These are phyloP conservation scores for Piscicola geometra DNA, from an alignment of 2,888 invertebrate genomes.

Conservation along the genomic window DNA sequence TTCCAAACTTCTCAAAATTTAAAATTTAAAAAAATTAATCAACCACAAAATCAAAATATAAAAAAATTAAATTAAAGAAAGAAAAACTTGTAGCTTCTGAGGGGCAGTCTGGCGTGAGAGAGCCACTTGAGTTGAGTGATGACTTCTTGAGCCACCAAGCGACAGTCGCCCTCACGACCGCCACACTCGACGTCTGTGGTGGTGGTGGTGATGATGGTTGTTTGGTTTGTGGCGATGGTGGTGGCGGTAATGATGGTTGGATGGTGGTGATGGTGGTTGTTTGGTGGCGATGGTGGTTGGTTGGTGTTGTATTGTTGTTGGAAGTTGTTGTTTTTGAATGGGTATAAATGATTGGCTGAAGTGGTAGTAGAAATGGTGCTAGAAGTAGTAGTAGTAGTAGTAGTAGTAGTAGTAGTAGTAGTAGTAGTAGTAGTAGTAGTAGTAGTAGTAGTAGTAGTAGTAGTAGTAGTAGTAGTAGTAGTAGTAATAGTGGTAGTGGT, in stretches of 20 bases:
- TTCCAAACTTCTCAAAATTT: too few relatives aligned
- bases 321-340: conserved; percentile 1
- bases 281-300: conserved; percentile 5
- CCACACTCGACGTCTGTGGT: not conserved
- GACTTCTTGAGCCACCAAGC: conserved; percentile 16
- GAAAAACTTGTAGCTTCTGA: conserved; percentile 8
- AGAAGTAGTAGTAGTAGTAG: conserved; percentile 26
- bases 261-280: conserved; percentile 24
- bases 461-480: conserved; percentile 20
- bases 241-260: not conserved
- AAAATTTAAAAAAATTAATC: too few relatives aligned
- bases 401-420: not conserved
- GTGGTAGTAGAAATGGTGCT: conserved; percentile 16
- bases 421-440: conserved; percentile 16
- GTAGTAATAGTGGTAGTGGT: conserved; percentile 18
- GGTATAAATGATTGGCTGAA: conserved; percentile 1
- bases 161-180: not conserved
- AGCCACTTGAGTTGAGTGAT: not conserved
- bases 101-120: conserved; percentile 9
- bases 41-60: not conserved
- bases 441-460: conserved; percentile 27
- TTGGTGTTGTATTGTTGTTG: not conserved
- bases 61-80: not conserved
- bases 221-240: not conserved
- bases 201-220: not conserved